Conservation (phyloP, 2,888 invertebrate genomes). For the Ommatoiulus sabulosus region DNA sequence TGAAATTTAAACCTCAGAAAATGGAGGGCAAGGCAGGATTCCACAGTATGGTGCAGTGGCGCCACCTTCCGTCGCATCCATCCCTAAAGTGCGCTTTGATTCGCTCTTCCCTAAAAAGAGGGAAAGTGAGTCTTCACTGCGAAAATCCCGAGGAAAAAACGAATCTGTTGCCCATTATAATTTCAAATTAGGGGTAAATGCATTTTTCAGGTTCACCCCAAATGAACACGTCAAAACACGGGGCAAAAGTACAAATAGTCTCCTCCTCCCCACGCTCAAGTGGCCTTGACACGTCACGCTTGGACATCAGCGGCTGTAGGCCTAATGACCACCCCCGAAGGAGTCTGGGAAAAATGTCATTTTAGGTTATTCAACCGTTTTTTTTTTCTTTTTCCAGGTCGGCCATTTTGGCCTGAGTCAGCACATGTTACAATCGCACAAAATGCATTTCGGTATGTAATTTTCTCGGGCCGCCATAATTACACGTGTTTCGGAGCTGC, state of each 20-base stretch:
- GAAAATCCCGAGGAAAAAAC: too few species aligned
- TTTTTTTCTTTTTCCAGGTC: background rate
- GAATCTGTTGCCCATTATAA: background rate
- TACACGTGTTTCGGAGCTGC: slow-evolving; percentile 31
- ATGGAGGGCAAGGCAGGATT: too few species aligned
- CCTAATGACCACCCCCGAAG: slow-evolving; percentile 33
- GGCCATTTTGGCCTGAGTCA: background rate
- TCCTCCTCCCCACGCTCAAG: background rate
- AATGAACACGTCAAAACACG: slow-evolving; percentile 4
- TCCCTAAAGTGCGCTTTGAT: too few species aligned
- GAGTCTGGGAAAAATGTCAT: slow-evolving; percentile 15
- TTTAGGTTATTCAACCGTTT: slow-evolving; percentile 13
- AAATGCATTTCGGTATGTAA: slow-evolving; percentile 31
- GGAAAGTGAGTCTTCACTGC: too few species aligned
- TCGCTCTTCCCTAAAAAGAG: too few species aligned
- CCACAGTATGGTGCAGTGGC: too few species aligned
- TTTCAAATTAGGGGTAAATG: slow-evolving; percentile 1
- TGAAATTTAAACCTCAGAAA: too few species aligned
- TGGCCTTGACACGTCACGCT: slow-evolving; percentile 30
- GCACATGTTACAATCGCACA: slow-evolving; percentile 22
- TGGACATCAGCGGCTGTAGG: background rate
- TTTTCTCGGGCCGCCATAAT: slow-evolving; percentile 22
- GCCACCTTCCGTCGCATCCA: too few species aligned
- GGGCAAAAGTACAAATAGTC: background rate
- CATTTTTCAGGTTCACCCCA: background rate